Evolutionary conservation across 2,113 vertebrate genomes (phyloP), one percentile per base, ranked within the genome.

Genomic region (Pedetes capensis): DNA sequence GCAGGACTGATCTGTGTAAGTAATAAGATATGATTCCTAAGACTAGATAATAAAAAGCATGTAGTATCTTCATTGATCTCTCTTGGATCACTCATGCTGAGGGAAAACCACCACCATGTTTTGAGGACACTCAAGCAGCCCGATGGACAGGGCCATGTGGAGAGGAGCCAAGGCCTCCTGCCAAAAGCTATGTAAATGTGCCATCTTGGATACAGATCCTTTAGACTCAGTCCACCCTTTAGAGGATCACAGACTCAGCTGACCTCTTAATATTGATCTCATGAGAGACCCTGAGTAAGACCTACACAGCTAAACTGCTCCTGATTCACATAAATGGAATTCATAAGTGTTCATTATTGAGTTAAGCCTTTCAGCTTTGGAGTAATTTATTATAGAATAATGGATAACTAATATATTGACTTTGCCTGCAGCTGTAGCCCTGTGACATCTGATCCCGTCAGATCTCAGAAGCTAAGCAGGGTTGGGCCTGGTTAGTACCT

Each of bases 111-210:
- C n/a, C 25, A 10, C 57, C 1, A 25, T 17, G 34, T 18, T 4
- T 1, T 32, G 5, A 93, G 51, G 34, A 80, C 13, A 69, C 55
- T 34, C 8, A 66, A 22, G 32, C 11, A 81, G 9, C 16, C 4
- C 42, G 22, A 34, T 4, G 57, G 68, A 11, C 5, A 68, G 59
- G 17, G 18, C 59, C 55, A n/a, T 0, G 0, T 5, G 49, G 23
- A 37, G 22, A 47, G 34, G 11, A 68, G 51, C 53, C 3, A 20
- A 69, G 44, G 1, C 9, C 57, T 47, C 59, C 37, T 16, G 61
- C 23, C 80, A 51, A 27, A 1, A 55, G 59, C 37, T 8, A 13
- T 55, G 17, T 0, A 6, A 75, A 39, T 27, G 9, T 0, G 0
- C 37, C 8, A n/a, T 32, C 27, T 34, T 81, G 20, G 23, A 55